Percentiles rank a stretch among this genome's conserved stretches.
Evolutionary conservation across 2,113 vertebrate genomes (phyloP).

Genomic region (Haplotaxodon microlepis): DNA sequence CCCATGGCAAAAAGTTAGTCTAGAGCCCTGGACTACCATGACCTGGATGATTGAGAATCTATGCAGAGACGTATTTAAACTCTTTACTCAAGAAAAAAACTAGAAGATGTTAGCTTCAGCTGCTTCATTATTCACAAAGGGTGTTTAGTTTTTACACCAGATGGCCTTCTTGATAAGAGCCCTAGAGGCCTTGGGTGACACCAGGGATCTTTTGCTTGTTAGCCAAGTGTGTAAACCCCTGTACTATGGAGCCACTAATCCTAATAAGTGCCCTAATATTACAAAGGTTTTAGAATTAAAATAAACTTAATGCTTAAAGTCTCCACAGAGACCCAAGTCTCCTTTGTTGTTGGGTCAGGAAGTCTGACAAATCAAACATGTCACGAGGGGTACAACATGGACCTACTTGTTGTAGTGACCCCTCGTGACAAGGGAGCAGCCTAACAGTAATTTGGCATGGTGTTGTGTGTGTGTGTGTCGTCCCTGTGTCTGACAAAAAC

Average conservation of each 20-base stretch:
- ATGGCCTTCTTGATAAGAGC: not conserved
- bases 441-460: not conserved
- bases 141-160: not conserved
- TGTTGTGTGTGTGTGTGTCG: fast-evolving
- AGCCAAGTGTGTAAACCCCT: not conserved
- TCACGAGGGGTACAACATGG: not conserved
- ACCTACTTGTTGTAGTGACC: not conserved
- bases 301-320: not conserved
- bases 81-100: fast-evolving
- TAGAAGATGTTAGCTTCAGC: not conserved
- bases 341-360: not conserved
- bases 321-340: not conserved
- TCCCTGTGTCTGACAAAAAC: not conserved
- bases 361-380: not conserved
- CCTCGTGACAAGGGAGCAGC: not conserved
- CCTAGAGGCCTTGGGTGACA: not conserved
- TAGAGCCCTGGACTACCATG: not conserved
- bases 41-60: not conserved
- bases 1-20: too few relatives aligned
- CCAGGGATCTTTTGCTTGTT: not conserved
- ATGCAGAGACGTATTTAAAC: not conserved
- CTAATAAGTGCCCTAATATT: not conserved
- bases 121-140: not conserved
- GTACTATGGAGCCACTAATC: not conserved
- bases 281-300: not conserved